Conservation (phyloP, 2,888 invertebrate species). For the Dorcus hopei region DNA sequence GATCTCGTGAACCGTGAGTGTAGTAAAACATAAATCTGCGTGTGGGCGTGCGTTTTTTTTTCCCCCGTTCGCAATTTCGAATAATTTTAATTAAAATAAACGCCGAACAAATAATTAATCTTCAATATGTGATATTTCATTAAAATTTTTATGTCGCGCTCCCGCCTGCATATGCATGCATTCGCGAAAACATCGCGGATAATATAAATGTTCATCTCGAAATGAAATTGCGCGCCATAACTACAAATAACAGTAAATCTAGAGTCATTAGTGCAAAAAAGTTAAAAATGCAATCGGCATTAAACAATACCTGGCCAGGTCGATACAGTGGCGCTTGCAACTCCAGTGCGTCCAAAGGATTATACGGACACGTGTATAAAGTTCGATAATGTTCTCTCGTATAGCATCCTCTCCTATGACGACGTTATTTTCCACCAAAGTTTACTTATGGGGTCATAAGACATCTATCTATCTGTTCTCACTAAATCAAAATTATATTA, state of each 20-base stretch:
- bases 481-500: too few relatives aligned
- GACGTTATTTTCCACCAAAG: not conserved
- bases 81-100: not conserved
- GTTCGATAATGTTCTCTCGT: constrained; percentile 29
- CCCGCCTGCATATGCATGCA: not conserved
- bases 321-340: constrained; percentile 25
- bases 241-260: constrained; percentile 17
- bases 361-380: constrained; percentile 27
- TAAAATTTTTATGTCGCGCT: constrained; percentile 1
- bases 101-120: not conserved
- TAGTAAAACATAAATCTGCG: too few relatives aligned
- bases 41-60: too few relatives aligned
- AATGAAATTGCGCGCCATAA: constrained; percentile 12
- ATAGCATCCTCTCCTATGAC: not conserved
- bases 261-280: constrained; percentile 7
- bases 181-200: constrained; percentile 5
- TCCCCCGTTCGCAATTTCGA: too few relatives aligned
- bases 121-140: constrained; percentile 4
- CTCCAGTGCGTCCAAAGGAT: constrained; percentile 28
- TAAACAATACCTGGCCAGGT: constrained; percentile 36
- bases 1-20: too few relatives aligned
- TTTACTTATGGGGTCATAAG: not conserved
- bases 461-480: too few relatives aligned
- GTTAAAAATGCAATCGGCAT: constrained; percentile 38
- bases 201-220: constrained; percentile 16